phyloP scores from a whole-genome alignment of 2,888 invertebrate genomes.

The Protula sp. region DNA sequence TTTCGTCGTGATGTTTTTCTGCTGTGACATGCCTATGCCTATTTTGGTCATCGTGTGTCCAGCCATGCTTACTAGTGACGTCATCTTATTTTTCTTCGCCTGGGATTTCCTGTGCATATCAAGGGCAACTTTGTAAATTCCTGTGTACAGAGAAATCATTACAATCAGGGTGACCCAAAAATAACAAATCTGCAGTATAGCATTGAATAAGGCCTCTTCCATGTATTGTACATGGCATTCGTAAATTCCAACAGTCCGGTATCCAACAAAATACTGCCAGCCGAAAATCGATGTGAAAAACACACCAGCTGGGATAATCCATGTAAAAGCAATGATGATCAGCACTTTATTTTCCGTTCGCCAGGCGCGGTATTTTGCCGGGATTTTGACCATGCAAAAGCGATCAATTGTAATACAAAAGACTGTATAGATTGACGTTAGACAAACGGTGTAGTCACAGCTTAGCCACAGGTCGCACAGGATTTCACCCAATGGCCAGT shows the following conservation, averaged over 20 bases:
- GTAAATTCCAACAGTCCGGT: constrained; percentile 64
- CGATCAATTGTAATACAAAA: constrained; percentile 96
- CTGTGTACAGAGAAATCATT: constrained; percentile 89
- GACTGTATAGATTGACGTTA: constrained; percentile 94
- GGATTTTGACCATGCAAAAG: constrained; percentile 97
- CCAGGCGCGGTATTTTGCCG: constrained; percentile 95
- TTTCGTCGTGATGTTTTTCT: not conserved
- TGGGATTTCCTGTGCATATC: constrained; percentile 96
- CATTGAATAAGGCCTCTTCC: constrained; percentile 94
- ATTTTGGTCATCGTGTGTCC: constrained; percentile 34
- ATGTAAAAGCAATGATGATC: constrained; percentile 92
- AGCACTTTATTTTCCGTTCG: constrained; percentile 87
- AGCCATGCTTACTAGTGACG: constrained; percentile 33
- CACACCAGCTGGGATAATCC: constrained; percentile 91
- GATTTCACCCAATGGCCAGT: constrained; percentile 91
- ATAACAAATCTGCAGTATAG: constrained; percentile 91
- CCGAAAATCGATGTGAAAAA: constrained; percentile 98
- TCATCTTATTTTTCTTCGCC: constrained; percentile 80
- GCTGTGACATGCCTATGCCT: constrained; percentile 44
- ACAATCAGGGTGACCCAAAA: constrained; percentile 97
- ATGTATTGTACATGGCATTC: constrained; percentile 93
- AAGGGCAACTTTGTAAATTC: constrained; percentile 94
- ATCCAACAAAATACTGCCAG: constrained; percentile 97
- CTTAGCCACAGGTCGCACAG: constrained; percentile 97
- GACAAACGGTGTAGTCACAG: constrained; percentile 96